Percentiles rank a stretch among this genome's conserved stretches.
Conservation (phyloP, 2,113 vertebrate species). For the Prinia subflava region DNA sequence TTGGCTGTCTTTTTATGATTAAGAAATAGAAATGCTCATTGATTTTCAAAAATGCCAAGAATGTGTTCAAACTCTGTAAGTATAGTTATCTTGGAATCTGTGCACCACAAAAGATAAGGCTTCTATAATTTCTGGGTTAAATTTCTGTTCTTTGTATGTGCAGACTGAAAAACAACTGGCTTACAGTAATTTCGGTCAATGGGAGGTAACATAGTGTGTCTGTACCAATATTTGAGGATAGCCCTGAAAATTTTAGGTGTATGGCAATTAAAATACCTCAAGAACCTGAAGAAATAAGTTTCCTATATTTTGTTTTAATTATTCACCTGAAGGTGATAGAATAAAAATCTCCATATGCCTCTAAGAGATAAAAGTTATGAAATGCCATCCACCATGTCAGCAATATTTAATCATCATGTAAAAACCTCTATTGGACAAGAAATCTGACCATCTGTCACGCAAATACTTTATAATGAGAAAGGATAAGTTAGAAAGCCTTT, state of each 20-base stretch:
- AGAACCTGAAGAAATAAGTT: not conserved
- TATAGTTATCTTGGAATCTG: not conserved
- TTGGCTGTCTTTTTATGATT: not conserved
- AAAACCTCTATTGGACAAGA: not conserved
- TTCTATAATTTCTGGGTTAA: not conserved
- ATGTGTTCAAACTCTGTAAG: not conserved
- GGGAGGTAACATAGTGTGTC: not conserved
- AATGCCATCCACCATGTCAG: not conserved
- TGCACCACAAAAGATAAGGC: not conserved
- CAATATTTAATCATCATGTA: not conserved
- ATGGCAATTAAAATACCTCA: not conserved
- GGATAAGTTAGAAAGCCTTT: not conserved
- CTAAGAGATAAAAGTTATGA: not conserved
- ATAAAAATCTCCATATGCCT: not conserved
- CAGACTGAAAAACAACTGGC: not conserved
- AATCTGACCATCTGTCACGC: not conserved
- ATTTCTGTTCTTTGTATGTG: not conserved
- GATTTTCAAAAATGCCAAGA: not conserved
- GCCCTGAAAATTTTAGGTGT: not conserved
- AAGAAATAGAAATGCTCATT: not conserved
- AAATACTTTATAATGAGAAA: not conserved
- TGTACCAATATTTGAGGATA: not conserved
- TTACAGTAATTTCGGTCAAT: not conserved
- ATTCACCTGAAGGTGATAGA: not conserved
- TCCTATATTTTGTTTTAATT: not conserved